Percentiles rank a stretch among this genome's conserved stretches.
These are phyloP conservation scores for Agrypnus murinus DNA, from an alignment of 2,888 invertebrate genomes.

Conservation along the genomic window DNA sequence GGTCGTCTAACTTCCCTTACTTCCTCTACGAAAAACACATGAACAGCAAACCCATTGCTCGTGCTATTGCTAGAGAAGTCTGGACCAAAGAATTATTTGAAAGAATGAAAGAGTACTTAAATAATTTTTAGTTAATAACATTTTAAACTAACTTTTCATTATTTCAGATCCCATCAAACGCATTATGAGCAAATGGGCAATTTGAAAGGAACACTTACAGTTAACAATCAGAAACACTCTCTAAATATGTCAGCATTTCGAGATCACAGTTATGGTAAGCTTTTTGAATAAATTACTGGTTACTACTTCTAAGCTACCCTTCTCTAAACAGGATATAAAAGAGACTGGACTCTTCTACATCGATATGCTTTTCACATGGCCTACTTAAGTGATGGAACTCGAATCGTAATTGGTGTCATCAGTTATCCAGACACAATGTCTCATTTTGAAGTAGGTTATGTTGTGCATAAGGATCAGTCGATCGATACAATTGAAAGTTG, in stretches of 20 bases:
- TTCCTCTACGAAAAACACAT: constrained; percentile 86
- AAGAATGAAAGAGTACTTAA: constrained; percentile 78
- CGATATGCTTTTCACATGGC: constrained; percentile 87
- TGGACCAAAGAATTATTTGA: constrained; percentile 83
- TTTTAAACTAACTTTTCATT: too few relatives aligned
- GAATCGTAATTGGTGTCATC: constrained; percentile 82
- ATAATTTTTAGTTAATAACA: too few relatives aligned
- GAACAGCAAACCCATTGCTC: constrained; percentile 78
- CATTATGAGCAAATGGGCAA: constrained; percentile 89
- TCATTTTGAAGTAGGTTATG: constrained; percentile 79
- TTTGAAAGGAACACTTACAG: constrained; percentile 75
- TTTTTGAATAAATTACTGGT: too few relatives aligned
- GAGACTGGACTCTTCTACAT: constrained; percentile 85
- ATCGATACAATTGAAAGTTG: constrained; percentile 67
- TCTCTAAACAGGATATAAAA: constrained; percentile 74
- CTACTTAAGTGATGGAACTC: constrained; percentile 81
- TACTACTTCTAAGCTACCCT: too few relatives aligned
- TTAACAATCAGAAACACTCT: constrained; percentile 73
- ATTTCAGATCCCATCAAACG: constrained; percentile 82
- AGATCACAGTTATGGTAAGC: constrained; percentile 85
- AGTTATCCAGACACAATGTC: constrained; percentile 83
- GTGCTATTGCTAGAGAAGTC: constrained; percentile 82
- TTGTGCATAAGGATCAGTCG: constrained; percentile 66
- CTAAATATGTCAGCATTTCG: constrained; percentile 79
- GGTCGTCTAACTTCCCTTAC: constrained; percentile 76